Evolutionary conservation across 64 coral and sea anemone genomes (phyloP), one percentile per base, ranked within the genome.

Genomic region (Stylophora pistillata): DNA sequence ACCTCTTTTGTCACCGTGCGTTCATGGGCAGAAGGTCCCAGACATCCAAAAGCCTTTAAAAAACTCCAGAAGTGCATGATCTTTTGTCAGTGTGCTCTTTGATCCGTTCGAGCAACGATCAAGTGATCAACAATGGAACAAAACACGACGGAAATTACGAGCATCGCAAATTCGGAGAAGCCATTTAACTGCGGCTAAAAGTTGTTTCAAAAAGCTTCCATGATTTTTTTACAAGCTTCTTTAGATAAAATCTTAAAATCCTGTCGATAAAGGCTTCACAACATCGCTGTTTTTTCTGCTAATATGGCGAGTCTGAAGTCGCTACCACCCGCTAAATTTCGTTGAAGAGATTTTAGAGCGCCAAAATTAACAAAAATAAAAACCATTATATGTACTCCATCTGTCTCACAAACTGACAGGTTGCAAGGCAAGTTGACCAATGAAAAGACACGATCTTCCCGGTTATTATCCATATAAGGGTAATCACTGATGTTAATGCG

Each of bases 31-130:
- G 60, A 25, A 10, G 68, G 34, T 63, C 61, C 80, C 80, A 84
- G 30, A 62, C 80, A 84, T 53, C 34, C 62, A 69, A 84, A 68
- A 31, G 31, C 62, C 62, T 69, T 84, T 0, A 84, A 69, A 69
- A 84, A 71, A 53, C 21, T 69, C 80, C 80, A 84, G 11, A 84
- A 25, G 10, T 69, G 13, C 80, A 84, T 84, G 80, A 84, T 71
- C 80, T 53, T 69, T 84, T 33, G 18, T 69, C 61, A 1, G 37
- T 68, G 64, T 68, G 64, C 64, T 68, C 64, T 84, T 84, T 84
- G 80, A 84, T 69, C 62, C 33, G n/a, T 69, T 37, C 33, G n/a
- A 11, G 23, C 29, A 84, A 15, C 20, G 37, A 84, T 84, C 80
- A 69, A 5, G 37, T 69, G 7, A 84, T 68, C 25, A 26, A 79